Evolutionary conservation across 2,797 vertebrate genomes (phyloP), one percentile per base, ranked within the genome.

Genomic region (Prionace glauca): DNA sequence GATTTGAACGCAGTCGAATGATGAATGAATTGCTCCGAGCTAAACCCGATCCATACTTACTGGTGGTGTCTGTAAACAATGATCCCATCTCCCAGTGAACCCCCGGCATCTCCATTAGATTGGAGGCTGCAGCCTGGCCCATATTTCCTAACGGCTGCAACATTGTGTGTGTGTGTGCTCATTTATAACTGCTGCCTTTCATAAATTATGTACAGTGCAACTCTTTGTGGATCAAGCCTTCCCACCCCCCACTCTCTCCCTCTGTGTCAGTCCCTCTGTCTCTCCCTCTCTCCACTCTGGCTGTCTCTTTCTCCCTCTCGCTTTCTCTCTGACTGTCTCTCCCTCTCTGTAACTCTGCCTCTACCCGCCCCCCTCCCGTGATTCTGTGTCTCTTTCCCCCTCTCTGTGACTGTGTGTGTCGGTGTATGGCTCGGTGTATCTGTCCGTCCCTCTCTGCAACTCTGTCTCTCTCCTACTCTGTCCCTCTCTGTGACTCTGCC

Each of bases 171-270:
- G 95, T 96, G 95, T 96, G 77, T 95, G 29, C 93, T 95, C 95
- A 95, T 96, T 96, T 91, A 81, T 87, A 96, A 96, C 96, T 86
- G 96, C 96, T 95, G 95, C 12, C n/a, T 41, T 60, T 86, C 62
- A 65, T 56, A 22, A 81, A 67, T 65, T 41, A n/a, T 69, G 62
- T 45, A 14, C 26, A 41, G 32, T 86, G 20, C 22, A 41, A 12
- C 0, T 87, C 60, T 36, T 56, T 67, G 79, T 95, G 74, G 18
- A 87, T 65, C 29, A 18, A 87, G 7, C 1, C 45, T 22, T 56
- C n/a, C 14, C 41, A 45, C 11, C 32, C 41, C 2, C 77, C 77
- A 24, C 26, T 16, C 50, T 3, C 2, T 56, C 45, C 7, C 45
- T 88, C 2, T 12, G 26, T 62, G 26, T 26, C n/a, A 32, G 32